Evolutionary conservation across 2,797 vertebrate genomes (phyloP).

Genomic region (Mionectes olivaceus): DNA sequence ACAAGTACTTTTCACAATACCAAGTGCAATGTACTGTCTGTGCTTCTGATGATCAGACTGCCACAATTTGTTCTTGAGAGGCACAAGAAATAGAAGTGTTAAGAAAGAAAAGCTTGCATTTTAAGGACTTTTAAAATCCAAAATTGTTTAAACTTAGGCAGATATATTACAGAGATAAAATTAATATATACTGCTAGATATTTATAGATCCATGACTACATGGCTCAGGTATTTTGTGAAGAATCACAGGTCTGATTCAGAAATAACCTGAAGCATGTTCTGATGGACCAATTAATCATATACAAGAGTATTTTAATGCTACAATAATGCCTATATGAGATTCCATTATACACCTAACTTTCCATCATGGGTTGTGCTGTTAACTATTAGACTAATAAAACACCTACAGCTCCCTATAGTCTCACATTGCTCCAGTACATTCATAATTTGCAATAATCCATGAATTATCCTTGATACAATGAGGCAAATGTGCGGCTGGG

Average conservation of each 20-base stretch:
- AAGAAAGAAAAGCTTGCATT: background rate
- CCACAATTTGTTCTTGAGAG: background rate
- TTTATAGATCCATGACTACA: background rate
- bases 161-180: background rate
- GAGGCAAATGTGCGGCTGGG: background rate
- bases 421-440: background rate
- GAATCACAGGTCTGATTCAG: background rate
- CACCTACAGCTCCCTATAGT: background rate
- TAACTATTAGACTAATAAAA: slow-evolving; percentile 14
- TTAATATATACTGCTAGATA: background rate
- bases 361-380: background rate
- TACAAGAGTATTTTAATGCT: background rate
- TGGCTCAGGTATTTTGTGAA: background rate
- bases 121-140: background rate
- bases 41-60: background rate
- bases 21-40: background rate
- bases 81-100: background rate
- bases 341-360: background rate
- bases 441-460: slow-evolving; percentile 10
- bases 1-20: background rate
- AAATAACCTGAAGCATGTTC: background rate
- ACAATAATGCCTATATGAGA: background rate
- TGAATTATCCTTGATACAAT: slow-evolving; percentile 10
- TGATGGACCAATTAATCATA: background rate
- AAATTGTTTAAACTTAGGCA: background rate